Conservation (phyloP, 2,888 invertebrate species). For the Cheilosia soror region DNA sequence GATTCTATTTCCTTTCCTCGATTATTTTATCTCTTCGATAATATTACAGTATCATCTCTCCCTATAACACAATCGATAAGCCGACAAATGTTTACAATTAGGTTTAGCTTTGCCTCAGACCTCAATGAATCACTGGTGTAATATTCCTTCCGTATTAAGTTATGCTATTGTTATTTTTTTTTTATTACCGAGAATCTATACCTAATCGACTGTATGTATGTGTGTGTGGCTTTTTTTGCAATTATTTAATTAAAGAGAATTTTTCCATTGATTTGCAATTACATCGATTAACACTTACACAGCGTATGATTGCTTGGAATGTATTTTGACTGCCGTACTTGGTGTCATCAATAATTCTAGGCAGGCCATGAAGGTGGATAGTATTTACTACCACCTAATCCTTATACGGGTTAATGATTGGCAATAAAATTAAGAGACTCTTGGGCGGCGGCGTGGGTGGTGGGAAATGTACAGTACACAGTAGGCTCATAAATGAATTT, state of each 20-base stretch:
- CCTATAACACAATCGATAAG: not conserved
- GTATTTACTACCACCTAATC: not conserved
- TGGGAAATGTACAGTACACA: not conserved
- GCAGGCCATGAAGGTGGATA: not conserved
- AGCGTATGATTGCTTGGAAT: not conserved
- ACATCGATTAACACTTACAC: slow-evolving; percentile 7
- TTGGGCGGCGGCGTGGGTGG: not conserved
- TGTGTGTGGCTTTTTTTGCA: not conserved
- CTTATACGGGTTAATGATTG: slow-evolving; percentile 3
- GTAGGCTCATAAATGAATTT: not conserved
- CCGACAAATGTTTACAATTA: not conserved
- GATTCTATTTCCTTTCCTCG: not conserved
- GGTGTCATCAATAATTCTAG: slow-evolving; percentile 11
- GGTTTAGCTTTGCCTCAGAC: not conserved
- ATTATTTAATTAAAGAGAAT: not conserved
- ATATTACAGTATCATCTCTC: not conserved
- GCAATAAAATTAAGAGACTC: not conserved
- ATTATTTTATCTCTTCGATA: not conserved
- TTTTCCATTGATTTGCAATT: slow-evolving; percentile 1
- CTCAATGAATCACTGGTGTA: slow-evolving; percentile 38
- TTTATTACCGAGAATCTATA: not conserved
- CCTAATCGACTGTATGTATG: not conserved
- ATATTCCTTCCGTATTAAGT: slow-evolving; percentile 30
- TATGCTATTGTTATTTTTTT: not conserved
- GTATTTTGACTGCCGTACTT: not conserved